Percentiles rank a stretch among this genome's conserved stretches.
Conservation (phyloP, 2,888 invertebrate genomes). For the Euzetes globulus region DNA sequence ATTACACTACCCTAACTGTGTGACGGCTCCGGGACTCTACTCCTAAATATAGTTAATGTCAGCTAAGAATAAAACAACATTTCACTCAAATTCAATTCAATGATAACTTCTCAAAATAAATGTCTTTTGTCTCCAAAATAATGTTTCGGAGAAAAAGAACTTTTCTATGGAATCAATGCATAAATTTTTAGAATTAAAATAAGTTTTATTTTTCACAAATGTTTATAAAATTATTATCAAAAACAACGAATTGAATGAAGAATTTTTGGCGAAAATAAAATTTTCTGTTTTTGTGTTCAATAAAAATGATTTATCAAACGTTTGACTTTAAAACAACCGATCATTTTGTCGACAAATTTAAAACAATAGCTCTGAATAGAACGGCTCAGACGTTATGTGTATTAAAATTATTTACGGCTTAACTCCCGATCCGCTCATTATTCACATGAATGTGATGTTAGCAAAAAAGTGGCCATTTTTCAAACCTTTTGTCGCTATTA, state of each 20-base stretch:
- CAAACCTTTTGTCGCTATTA: background rate
- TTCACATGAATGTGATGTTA: conserved; percentile 3
- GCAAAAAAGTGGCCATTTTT: no score
- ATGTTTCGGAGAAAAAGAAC: no score
- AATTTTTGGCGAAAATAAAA: background rate
- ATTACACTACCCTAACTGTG: conserved; percentile 26
- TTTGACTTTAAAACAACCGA: conserved; percentile 1
- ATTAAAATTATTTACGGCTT: background rate
- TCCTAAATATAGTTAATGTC: background rate
- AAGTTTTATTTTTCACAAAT: background rate
- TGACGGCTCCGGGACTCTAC: background rate
- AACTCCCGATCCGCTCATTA: conserved; percentile 5
- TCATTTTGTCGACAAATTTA: background rate
- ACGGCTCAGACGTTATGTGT: no score
- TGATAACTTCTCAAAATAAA: no score
- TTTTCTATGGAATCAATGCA: background rate
- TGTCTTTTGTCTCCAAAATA: no score
- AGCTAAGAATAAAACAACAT: background rate
- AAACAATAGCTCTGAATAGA: background rate
- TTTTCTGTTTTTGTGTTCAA: background rate
- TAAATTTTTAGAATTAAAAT: background rate
- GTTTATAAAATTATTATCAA: no score
- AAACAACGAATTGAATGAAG: background rate
- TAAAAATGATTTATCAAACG: conserved; percentile 1
- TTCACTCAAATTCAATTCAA: no score